These are phyloP conservation scores for Sinocyclocheilus grahami DNA, from an alignment of 2,113 vertebrate species.

Conservation along the genomic window DNA sequence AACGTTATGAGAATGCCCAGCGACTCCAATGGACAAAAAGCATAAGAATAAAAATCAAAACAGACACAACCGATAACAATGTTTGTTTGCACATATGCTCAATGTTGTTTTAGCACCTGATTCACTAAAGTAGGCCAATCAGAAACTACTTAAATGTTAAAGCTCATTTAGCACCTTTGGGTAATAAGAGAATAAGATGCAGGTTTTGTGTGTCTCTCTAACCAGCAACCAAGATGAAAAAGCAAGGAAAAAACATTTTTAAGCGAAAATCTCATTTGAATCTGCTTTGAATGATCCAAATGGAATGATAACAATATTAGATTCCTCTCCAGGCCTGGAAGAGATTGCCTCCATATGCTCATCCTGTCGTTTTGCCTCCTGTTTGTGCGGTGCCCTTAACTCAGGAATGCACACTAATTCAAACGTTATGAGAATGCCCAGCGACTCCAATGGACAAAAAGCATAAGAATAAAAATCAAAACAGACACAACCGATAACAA, in stretches of 20 bases:
- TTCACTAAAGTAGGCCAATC: not conserved
- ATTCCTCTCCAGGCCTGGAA: constrained; percentile 33
- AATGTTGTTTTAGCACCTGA: not conserved
- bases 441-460: not conserved
- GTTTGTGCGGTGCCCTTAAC: constrained; percentile 5
- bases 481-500: not conserved
- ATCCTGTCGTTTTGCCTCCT: constrained; percentile 12
- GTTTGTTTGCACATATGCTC: not conserved
- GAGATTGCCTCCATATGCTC: constrained; percentile 55
- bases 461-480: not conserved
- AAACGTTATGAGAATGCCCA: constrained; percentile 15
- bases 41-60: not conserved
- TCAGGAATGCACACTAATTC: constrained; percentile 35
- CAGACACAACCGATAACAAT: not conserved
- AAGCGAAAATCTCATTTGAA: constrained; percentile 31
- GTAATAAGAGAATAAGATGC: not conserved
- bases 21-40: not conserved
- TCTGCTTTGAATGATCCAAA: constrained; percentile 25
- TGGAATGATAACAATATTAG: constrained; percentile 37
- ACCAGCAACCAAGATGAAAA: not conserved
- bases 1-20: constrained; percentile 7
- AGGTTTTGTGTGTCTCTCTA: not conserved
- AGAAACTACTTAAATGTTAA: not conserved
- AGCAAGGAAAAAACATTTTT: not conserved
- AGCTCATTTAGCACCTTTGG: not conserved